These are phyloP conservation scores for Daktulosphaira vitifoliae DNA, from an alignment of 1,140 invertebrate genomes.

Conservation along the genomic window DNA sequence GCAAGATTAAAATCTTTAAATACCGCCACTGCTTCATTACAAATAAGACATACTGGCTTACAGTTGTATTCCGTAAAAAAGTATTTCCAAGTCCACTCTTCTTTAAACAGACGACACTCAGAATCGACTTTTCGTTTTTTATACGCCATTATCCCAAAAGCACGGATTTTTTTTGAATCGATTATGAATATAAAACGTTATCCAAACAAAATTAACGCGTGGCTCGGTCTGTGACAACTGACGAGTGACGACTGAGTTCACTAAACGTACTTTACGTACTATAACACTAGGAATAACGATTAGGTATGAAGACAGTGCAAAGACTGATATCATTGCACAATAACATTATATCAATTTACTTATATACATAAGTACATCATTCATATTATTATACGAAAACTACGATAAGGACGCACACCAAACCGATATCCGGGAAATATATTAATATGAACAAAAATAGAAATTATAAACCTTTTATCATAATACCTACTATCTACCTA, in stretches of 20 bases:
- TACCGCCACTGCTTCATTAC: slow-evolving; percentile 35
- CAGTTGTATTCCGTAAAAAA: slow-evolving; percentile 34
- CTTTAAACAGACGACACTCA: slow-evolving; percentile 33
- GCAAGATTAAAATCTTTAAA: slow-evolving; percentile 34
- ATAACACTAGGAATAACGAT: slow-evolving; percentile 9
- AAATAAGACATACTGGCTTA: slow-evolving; percentile 37
- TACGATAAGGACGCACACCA: slow-evolving; percentile 12
- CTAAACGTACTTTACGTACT: slow-evolving; percentile 1
- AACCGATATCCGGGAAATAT: slow-evolving; percentile 2
- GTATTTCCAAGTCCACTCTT: slow-evolving; percentile 31
- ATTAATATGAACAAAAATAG: slow-evolving; percentile 4
- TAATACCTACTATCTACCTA: slow-evolving; percentile 8
- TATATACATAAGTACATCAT: background rate
- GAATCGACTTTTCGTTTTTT: slow-evolving; percentile 37
- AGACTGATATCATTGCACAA: background rate
- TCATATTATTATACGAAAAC: slow-evolving; percentile 4
- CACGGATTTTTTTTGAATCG: no score
- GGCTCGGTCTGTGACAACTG: slow-evolving; percentile 12
- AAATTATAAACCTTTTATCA: slow-evolving; percentile 13
- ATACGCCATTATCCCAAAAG: no score
- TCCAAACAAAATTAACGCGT: slow-evolving; percentile 4
- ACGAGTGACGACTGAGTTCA: slow-evolving; percentile 7
- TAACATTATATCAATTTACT: slow-evolving; percentile 17
- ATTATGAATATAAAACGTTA: no score
- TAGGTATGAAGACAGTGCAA: slow-evolving; percentile 3